Conservation (phyloP, 2,797 vertebrate genomes). For the Mormyrops attenuatus region DNA sequence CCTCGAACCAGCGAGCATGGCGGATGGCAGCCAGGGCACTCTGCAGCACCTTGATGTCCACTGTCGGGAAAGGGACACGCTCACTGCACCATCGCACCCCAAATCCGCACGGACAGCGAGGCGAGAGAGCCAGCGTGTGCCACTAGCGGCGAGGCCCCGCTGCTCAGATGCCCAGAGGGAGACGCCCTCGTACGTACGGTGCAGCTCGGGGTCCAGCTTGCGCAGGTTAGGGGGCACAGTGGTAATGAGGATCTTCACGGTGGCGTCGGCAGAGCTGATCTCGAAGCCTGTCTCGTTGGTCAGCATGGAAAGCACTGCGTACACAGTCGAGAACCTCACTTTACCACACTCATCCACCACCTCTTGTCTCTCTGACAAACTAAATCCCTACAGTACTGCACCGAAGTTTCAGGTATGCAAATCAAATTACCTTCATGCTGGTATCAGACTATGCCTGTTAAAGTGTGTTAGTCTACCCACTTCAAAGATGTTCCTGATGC, state of each 20-base stretch:
- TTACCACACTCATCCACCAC: background rate
- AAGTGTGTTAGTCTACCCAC: background rate
- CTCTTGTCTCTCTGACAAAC: background rate
- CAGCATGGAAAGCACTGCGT: constrained; percentile 86
- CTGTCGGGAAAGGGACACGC: constrained; percentile 48
- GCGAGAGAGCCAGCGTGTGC: background rate
- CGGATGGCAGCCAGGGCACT: constrained; percentile 93
- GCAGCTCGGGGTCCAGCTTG: constrained; percentile 89
- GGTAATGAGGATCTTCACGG: constrained; percentile 94
- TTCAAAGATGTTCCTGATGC: background rate
- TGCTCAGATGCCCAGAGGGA: background rate
- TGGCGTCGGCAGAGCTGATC: constrained; percentile 90
- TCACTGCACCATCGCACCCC: background rate
- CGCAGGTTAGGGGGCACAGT: constrained; percentile 93
- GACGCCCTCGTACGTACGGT: constrained; percentile 59
- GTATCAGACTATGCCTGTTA: background rate
- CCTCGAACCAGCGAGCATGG: constrained; percentile 95
- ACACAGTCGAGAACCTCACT: background rate
- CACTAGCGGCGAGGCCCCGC: background rate
- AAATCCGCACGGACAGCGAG: background rate
- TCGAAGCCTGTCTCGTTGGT: constrained; percentile 96
- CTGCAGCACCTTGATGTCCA: constrained; percentile 96
- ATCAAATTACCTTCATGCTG: background rate
- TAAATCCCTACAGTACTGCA: background rate
- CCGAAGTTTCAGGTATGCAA: background rate